Evolutionary conservation across 2,797 vertebrate genomes (phyloP).

Genomic region (Falco concolor): DNA sequence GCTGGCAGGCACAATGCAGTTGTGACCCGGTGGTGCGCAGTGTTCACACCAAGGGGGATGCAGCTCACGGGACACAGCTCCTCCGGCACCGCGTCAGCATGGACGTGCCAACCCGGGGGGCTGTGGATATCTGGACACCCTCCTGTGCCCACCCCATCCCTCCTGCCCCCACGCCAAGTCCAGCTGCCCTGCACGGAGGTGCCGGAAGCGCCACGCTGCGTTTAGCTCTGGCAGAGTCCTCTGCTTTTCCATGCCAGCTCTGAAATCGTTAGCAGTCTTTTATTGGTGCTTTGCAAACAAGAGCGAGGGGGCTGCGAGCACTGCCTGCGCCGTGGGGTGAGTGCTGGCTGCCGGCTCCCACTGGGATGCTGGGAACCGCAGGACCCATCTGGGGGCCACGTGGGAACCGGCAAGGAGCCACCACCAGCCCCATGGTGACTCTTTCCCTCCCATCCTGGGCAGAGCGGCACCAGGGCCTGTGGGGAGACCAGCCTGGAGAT

Average conservation of each 20-base stretch:
- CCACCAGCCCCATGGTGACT: not conserved
- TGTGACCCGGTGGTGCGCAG: rapidly evolving
- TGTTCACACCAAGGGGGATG: not conserved
- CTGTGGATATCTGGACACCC: not conserved
- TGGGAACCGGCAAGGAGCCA: not conserved
- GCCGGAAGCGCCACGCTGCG: rapidly evolving
- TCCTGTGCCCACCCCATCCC: not conserved
- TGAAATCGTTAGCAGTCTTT: not conserved
- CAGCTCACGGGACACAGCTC: rapidly evolving
- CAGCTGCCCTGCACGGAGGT: rapidly evolving
- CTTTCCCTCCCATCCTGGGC: not conserved
- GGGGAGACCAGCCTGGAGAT: not conserved
- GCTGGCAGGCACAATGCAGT: rapidly evolving
- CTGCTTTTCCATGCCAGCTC: not conserved
- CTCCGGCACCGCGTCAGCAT: rapidly evolving
- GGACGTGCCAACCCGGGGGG: not conserved
- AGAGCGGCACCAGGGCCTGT: rapidly evolving
- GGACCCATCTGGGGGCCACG: conserved; percentile 30
- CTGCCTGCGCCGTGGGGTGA: not conserved
- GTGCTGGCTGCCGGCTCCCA: not conserved
- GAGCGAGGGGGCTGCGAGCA: not conserved
- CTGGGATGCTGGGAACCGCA: not conserved
- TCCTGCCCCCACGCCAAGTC: rapidly evolving
- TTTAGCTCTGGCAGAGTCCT: not conserved
- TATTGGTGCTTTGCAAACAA: not conserved